These are phyloP conservation scores for Nezara viridula DNA, from an alignment of 2,888 invertebrate species.

Conservation along the genomic window DNA sequence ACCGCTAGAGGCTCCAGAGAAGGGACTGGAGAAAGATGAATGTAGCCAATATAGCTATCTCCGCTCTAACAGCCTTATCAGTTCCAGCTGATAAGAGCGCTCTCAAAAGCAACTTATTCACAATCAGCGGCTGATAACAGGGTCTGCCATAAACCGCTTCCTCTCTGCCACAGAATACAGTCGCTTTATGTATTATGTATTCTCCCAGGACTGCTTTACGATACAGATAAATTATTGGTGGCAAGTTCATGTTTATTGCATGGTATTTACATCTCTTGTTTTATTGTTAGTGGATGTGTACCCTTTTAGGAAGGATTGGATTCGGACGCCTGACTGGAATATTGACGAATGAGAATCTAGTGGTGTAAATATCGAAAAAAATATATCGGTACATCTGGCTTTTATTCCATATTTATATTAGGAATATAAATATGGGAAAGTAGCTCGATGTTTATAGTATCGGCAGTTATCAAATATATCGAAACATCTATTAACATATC, in stretches of 20 bases:
- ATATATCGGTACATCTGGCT: too few species aligned
- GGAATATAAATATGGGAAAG: too few species aligned
- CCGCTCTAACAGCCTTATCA: slow-evolving; percentile 1
- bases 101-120: slow-evolving; percentile 19
- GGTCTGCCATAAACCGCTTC: background rate
- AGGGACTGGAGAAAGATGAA: slow-evolving; percentile 5
- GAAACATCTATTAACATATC: too few species aligned
- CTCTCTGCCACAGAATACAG: background rate
- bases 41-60: background rate
- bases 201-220: background rate
- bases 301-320: too few species aligned
- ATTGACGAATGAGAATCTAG: too few species aligned
- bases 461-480: too few species aligned
- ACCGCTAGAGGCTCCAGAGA: background rate
- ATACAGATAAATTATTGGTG: background rate
- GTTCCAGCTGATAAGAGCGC: background rate
- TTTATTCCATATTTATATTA: too few species aligned
- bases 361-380: too few species aligned
- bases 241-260: background rate
- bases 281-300: background rate
- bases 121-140: background rate
- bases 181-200: background rate
- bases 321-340: too few species aligned
- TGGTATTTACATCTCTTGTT: background rate
- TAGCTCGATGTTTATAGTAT: too few species aligned